Evolutionary conservation across 1,140 invertebrate genomes (phyloP).

Genomic region (Drosophila asahinai): DNA sequence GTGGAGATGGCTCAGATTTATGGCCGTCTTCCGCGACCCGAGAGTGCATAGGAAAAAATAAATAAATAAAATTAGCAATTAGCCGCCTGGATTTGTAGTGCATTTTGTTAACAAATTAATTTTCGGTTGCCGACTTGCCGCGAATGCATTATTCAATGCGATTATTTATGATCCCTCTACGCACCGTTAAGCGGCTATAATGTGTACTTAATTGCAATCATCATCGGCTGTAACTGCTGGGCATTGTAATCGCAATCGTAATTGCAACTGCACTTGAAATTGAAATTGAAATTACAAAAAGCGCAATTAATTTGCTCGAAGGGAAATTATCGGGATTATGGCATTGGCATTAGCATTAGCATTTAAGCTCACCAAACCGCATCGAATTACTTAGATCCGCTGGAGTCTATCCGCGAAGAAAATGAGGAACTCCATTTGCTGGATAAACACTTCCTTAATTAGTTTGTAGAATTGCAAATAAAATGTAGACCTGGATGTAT

Average conservation of each 20-base stretch:
- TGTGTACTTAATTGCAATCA: constrained; percentile 55
- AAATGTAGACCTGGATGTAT: neutral
- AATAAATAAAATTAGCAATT: constrained; percentile 32
- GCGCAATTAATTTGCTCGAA: constrained; percentile 23
- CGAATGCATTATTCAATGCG: constrained; percentile 74
- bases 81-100: constrained; percentile 45
- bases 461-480: neutral
- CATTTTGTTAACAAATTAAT: constrained; percentile 76
- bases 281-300: constrained; percentile 27
- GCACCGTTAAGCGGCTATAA: constrained; percentile 61
- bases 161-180: constrained; percentile 51
- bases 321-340: constrained; percentile 50
- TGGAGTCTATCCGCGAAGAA: neutral
- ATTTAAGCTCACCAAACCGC: constrained; percentile 52
- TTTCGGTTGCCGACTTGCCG: constrained; percentile 26
- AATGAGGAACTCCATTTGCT: constrained; percentile 25
- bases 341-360: constrained; percentile 32
- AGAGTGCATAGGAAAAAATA: constrained; percentile 1
- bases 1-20: constrained; percentile 48
- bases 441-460: constrained; percentile 20
- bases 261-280: constrained; percentile 40
- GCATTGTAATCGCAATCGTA: constrained; percentile 37
- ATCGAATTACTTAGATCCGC: constrained; percentile 28
- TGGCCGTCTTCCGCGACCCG: constrained; percentile 68
- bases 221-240: constrained; percentile 27